These are phyloP conservation scores for Cyanoliseus patagonus DNA, from an alignment of 2,113 vertebrate genomes.

Conservation along the genomic window DNA sequence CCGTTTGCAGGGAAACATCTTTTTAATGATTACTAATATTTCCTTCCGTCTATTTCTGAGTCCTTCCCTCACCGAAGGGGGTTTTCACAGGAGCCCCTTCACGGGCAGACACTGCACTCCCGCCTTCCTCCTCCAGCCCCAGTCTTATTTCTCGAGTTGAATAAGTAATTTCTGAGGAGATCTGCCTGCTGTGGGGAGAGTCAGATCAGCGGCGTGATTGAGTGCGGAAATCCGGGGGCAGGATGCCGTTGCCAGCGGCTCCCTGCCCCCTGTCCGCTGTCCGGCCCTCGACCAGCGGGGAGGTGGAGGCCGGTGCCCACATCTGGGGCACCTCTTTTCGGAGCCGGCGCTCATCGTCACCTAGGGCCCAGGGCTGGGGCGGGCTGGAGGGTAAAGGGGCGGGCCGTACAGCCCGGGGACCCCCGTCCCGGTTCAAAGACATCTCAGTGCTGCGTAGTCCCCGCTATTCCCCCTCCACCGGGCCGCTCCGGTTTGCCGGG, in stretches of 20 bases:
- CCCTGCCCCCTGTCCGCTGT: not conserved
- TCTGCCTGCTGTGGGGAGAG: not conserved
- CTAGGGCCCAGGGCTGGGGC: not conserved
- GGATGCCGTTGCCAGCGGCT: not conserved
- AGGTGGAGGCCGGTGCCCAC: not conserved
- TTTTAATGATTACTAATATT: not conserved
- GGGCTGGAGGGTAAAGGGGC: not conserved
- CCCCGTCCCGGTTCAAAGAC: not conserved
- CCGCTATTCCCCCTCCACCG: not conserved
- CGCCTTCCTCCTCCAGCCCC: not conserved
- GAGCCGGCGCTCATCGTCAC: fast-evolving
- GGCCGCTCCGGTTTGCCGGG: fast-evolving
- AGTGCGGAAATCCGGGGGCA: not conserved
- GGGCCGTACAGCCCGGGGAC: not conserved
- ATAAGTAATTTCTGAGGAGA: not conserved
- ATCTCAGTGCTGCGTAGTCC: not conserved
- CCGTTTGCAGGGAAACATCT: not conserved
- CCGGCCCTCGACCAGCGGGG: fast-evolving
- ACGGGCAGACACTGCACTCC: fast-evolving
- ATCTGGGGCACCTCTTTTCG: not conserved
- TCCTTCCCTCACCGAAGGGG: not conserved
- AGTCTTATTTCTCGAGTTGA: not conserved
- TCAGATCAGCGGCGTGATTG: not conserved
- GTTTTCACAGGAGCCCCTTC: not conserved
- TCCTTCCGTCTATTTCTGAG: not conserved